A percentile compares a stretch with the other conserved stretches of the same genome.
phyloP scores from a whole-genome alignment of 2,113 vertebrate genomes.

The Mormyrus lacerda region DNA sequence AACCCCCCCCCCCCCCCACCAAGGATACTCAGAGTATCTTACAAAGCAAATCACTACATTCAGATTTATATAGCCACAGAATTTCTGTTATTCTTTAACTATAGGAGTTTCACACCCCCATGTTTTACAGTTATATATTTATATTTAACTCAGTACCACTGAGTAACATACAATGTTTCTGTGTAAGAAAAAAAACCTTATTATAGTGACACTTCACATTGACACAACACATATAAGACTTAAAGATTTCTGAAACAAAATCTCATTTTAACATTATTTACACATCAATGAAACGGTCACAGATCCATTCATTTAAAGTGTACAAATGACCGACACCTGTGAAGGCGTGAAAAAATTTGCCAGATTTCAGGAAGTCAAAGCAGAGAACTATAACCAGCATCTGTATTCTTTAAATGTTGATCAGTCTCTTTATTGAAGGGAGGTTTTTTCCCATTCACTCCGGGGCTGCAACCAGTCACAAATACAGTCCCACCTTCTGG shows the following conservation, averaged over 20 bases:
- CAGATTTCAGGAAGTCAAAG: neutral
- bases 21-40: constrained; percentile 34
- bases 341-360: constrained; percentile 36
- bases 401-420: constrained; percentile 36
- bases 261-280: constrained; percentile 78
- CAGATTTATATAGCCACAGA: constrained; percentile 46
- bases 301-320: constrained; percentile 62
- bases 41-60: constrained; percentile 53
- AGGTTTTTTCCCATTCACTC: neutral
- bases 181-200: constrained; percentile 42
- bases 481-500: neutral
- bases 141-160: constrained; percentile 50
- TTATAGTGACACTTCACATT: constrained; percentile 49
- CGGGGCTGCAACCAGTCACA: neutral
- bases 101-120: constrained; percentile 32
- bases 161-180: constrained; percentile 59
- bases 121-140: constrained; percentile 40
- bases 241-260: constrained; percentile 98
- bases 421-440: neutral
- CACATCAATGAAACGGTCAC: constrained; percentile 64
- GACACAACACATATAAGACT: constrained; percentile 64
- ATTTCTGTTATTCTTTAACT: constrained; percentile 42
- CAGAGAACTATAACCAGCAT: constrained; percentile 39
- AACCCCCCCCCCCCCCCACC: constrained; percentile 25
- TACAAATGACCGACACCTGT: constrained; percentile 15